These are phyloP conservation scores for Agriopis marginaria DNA, from an alignment of 2,888 invertebrate species.

Conservation along the genomic window DNA sequence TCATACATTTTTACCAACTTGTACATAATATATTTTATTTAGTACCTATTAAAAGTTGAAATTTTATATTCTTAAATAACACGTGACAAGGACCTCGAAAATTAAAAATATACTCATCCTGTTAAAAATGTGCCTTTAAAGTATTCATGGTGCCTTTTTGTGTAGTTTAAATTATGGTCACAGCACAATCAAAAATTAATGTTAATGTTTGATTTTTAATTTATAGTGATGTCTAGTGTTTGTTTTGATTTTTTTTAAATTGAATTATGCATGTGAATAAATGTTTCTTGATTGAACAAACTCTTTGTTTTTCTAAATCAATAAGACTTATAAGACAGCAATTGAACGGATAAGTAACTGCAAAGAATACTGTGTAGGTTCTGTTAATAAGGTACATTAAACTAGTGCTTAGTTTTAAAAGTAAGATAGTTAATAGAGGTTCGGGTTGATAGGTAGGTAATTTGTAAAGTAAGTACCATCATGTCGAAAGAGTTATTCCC, in stretches of 20 bases:
- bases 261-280: constrained; percentile 83
- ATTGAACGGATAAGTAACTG: background rate
- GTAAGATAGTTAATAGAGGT: background rate
- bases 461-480: background rate
- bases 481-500: constrained; percentile 28
- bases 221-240: constrained; percentile 78
- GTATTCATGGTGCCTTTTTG: background rate
- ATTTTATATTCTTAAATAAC: constrained; percentile 9
- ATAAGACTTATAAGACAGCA: background rate
- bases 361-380: background rate
- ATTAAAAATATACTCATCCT: background rate
- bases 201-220: constrained; percentile 67
- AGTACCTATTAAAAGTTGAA: background rate
- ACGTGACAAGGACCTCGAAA: background rate
- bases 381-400: background rate
- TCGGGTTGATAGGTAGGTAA: background rate
- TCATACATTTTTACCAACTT: constrained; percentile 16
- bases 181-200: constrained; percentile 36
- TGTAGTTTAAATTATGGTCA: constrained; percentile 2
- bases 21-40: constrained; percentile 24
- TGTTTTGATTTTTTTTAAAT: constrained; percentile 79
- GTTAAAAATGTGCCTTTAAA: background rate
- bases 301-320: constrained; percentile 36
- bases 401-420: background rate
- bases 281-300: constrained; percentile 74